A percentile compares a stretch with the other conserved stretches of the same genome.
phyloP scores from a whole-genome alignment of 1,140 invertebrate genomes.

The Hyposmocoma kahamanoa region DNA sequence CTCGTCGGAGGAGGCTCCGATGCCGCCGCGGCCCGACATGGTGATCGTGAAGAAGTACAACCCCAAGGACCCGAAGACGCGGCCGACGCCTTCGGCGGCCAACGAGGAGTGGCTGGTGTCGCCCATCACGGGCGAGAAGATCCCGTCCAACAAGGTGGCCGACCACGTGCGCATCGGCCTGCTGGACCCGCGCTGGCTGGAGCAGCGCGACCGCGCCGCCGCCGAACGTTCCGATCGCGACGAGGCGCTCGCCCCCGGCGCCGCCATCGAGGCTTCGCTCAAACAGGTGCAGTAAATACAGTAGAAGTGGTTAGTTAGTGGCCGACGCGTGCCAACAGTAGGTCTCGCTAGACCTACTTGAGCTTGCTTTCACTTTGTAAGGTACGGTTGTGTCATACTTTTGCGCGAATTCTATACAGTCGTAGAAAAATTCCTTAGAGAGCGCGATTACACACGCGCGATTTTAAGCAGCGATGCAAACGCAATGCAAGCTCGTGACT shows the following conservation, averaged over 20 bases:
- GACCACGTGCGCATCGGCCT: slow-evolving; percentile 98
- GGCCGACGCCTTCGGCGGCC: slow-evolving; percentile 75
- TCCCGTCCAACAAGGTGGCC: slow-evolving; percentile 96
- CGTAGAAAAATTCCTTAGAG: too few relatives aligned
- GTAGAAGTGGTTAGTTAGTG: too few relatives aligned
- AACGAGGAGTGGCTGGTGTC: slow-evolving; percentile 96
- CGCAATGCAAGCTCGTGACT: too few relatives aligned
- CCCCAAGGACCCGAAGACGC: slow-evolving; percentile 89
- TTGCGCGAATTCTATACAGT: too few relatives aligned
- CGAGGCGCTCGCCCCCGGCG: slow-evolving; percentile 65
- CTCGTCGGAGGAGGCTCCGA: slow-evolving; percentile 77
- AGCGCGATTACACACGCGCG: too few relatives aligned
- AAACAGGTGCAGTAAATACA: too few relatives aligned
- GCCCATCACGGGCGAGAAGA: slow-evolving; percentile 97
- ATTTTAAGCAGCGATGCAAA: too few relatives aligned
- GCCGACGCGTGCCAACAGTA: too few relatives aligned
- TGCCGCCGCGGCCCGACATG: slow-evolving; percentile 93
- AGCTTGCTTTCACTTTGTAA: too few relatives aligned
- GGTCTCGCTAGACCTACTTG: too few relatives aligned
- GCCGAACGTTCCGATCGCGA: slow-evolving; percentile 64
- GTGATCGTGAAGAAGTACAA: slow-evolving; percentile 98
- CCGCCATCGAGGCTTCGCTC: slow-evolving; percentile 95
- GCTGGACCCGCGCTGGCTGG: slow-evolving; percentile 98
- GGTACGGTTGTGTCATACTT: too few relatives aligned
- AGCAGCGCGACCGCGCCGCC: slow-evolving; percentile 86